Base-by-base conservation (phyloP, 2,888 invertebrate species). In the Alviniconcha strummeri region DNA sequence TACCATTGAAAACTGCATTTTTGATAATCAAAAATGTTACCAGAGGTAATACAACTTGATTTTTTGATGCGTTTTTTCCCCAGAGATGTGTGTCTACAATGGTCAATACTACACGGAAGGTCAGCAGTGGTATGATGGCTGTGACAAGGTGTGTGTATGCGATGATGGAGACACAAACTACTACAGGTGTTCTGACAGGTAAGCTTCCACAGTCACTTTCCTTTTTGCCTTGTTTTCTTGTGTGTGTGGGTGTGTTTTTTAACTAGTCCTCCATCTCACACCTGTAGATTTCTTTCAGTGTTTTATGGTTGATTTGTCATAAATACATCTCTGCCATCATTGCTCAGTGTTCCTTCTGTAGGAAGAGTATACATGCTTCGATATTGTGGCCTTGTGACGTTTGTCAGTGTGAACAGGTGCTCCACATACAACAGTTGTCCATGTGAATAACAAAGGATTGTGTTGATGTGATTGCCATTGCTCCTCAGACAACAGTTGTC, bases 101-200 rank as follows among this genome's bases (percentile, higher is more conserved):
- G 88, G 89, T 11, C 78, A 87, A 64, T 83, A 85, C 13, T 90
- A 90, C 84, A 82, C 80, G 11, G 89, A 90, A 82, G 89, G 89
- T 19, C 90, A 90, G 84, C 87, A 85, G 54, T 90, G 90, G 90
- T 89, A 90, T 80, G 90, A 90, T 87, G 90, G 90, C 11, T 90
- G 90, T 76, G 82, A 85, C 19, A 89, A 89, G 83, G 84, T 84
- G 11, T 90, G 90, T 86, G 88, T 88, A 81, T 90, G 90, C 86
- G 83, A 89, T 2, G 89, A 90, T 83, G 84, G 88, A n/a, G 76
- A 84, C 57, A 86, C 87, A 17, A 89, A 89, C 55, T 81, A 85
- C 80, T 82, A 82, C 77, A 88, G 85, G 78, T 90, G 90, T 86
- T 87, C 87, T 9, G 89, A 90, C 83, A 90, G 89, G 90, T 90